phyloP scores from a whole-genome alignment of 2,113 vertebrate genomes.

The Carassius carassius region DNA sequence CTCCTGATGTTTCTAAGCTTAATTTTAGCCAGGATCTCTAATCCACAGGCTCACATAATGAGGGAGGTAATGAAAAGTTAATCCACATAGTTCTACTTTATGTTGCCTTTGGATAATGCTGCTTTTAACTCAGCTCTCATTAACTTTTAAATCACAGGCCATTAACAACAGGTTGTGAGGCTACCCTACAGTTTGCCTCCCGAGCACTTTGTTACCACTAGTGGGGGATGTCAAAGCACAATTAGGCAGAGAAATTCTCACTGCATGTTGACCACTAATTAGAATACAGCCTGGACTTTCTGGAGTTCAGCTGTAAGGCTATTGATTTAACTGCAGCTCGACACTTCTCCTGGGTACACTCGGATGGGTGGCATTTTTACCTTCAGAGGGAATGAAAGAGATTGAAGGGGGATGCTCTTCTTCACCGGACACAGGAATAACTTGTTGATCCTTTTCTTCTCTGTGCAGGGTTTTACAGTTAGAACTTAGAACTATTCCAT shows the following conservation, averaged over 20 bases:
- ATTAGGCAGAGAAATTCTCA: slow-evolving; percentile 66
- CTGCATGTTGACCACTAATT: slow-evolving; percentile 67
- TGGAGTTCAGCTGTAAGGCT: slow-evolving; percentile 68
- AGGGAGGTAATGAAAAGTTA: slow-evolving; percentile 79
- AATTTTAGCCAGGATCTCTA: slow-evolving; percentile 71
- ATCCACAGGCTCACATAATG: slow-evolving; percentile 77
- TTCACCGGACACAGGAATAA: background rate
- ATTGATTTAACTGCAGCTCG: slow-evolving; percentile 68
- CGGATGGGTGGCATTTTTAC: slow-evolving; percentile 38
- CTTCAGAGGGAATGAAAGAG: background rate
- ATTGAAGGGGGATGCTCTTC: slow-evolving; percentile 4
- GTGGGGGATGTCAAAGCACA: slow-evolving; percentile 69
- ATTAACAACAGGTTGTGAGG: slow-evolving; percentile 78
- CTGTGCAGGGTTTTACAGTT: background rate
- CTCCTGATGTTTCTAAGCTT: slow-evolving; percentile 71
- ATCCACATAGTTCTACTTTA: slow-evolving; percentile 74
- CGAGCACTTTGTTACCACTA: slow-evolving; percentile 58
- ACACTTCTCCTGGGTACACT: slow-evolving; percentile 47
- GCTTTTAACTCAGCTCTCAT: slow-evolving; percentile 78
- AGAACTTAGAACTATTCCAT: background rate
- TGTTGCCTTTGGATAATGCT: slow-evolving; percentile 77
- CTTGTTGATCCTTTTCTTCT: background rate
- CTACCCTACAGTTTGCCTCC: slow-evolving; percentile 64
- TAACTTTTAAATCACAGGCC: slow-evolving; percentile 78
- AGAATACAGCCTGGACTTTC: slow-evolving; percentile 70